Base-by-base conservation (phyloP, 2,113 vertebrate species). In the Ceyx margarethae region DNA sequence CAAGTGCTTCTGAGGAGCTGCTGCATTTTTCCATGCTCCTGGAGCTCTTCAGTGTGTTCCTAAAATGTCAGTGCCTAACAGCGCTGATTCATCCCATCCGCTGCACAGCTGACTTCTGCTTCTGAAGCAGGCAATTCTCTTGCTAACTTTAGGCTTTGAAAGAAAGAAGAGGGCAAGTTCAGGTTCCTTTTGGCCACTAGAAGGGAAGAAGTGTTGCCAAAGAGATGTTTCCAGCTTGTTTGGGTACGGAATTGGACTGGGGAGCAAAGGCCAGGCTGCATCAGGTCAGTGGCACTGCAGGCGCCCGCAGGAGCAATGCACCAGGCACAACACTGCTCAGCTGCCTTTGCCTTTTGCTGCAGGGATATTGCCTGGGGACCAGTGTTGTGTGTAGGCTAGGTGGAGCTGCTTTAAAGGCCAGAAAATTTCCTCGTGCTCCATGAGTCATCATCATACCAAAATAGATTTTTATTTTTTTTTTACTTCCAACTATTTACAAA, bases 401-500 rank as follows among this genome's bases (percentile, higher is more conserved):
- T 88, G 65, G 56, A 80, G 79, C 54, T 4, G 8, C 78, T 80
- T n/a, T 19, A 77, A 94, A 94, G 87, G 79, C 80, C 88, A 69
- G 71, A 67, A 66, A 35, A 29, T 62, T 56, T 91, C 62, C 94
- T 94, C 65, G 42, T 92, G 92, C 77, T 89, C 91, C 15, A 1
- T 95, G 93, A 89, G 83, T 96, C 94, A 95, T 85, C 75, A 77
- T 91, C 10, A 6, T 35, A 53, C 77, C 15, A 35, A 90, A 96
- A 95, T 95, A 96, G 85, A 46, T 48, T 62, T 61, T 13, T 10
- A 10, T 37, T 10, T 37, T 37, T 37, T 76, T 77, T 94, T 88
- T 58, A 58, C 68, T 80, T 94, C 84, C 9, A 65, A 93, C 50
- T 92, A 28, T 96, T 95, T 95, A 88, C 93, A 92, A 94, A 87